Base-by-base conservation (phyloP, 1,140 invertebrate genomes). In the Holotrichia oblita region DNA sequence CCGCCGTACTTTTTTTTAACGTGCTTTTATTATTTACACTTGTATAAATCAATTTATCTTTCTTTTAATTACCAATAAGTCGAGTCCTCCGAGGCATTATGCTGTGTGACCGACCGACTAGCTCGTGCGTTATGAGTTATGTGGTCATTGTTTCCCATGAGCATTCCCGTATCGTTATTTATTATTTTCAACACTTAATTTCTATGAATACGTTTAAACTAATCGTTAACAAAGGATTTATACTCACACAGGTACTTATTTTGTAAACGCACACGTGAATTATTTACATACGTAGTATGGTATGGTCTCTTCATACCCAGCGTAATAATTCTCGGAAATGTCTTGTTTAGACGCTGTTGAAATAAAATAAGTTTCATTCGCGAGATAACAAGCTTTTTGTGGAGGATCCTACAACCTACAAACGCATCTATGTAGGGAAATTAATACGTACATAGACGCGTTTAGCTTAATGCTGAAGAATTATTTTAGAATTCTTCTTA, bases 11-110 rank as follows among this genome's bases (percentile, higher is more conserved):
- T 74, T 74, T 74, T 74, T 74, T 74, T n/a, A n/a, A 74, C 73
- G n/a, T 74, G 73, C 40, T 74, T 74, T 74, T 74, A 74, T 74
- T 74, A 44, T 74, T 74, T 74, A 74, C 73, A 74, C 73, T 74
- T 74, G 73, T 44, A 44, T 74, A 74, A 74, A 74, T 74, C 73
- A 74, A 74, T 74, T 74, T 44, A 74, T 74, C 73, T 74, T 74
- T 74, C 34, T 74, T 74, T 74, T 74, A 74, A 74, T 74, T 74
- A 74, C 73, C 73, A 74, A 74, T 74, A 74, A 74, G 73, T 74
- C 41, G 40, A 44, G 40, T 20, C 73, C 73, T 44, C 27, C 40
- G 41, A 27, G 73, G 24, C 73, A 74, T 74, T 74, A 74, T 20
- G 40, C 73, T 69, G 6, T 72, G 22, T 40, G 40, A 20, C 40